Conservation (phyloP, 92 coral and sea anemone genomes). For the Siderastrea siderea region DNA sequence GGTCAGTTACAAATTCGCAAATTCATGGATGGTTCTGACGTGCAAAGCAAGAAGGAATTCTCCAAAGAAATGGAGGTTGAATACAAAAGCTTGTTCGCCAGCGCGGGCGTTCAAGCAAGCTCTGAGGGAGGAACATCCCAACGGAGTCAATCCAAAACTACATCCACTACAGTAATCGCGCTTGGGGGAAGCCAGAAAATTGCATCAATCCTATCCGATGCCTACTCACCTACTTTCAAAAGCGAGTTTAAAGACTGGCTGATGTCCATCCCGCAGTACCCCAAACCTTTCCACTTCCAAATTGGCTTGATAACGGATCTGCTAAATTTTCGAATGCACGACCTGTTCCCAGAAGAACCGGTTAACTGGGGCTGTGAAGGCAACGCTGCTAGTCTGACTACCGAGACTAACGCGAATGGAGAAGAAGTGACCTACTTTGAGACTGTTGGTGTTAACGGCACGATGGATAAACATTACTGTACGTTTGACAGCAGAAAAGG, state of each 20-base stretch:
- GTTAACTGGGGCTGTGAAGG: slow-evolving; percentile 73
- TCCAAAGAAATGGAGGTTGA: slow-evolving; percentile 63
- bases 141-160: slow-evolving; percentile 30
- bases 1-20: slow-evolving; percentile 69
- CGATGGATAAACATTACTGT: slow-evolving; percentile 39
- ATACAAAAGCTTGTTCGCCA: slow-evolving; percentile 59
- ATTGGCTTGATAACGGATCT: slow-evolving; percentile 41
- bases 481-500: slow-evolving; percentile 43
- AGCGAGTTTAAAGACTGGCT: slow-evolving; percentile 65
- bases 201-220: slow-evolving; percentile 60
- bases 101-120: slow-evolving; percentile 67
- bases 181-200: slow-evolving; percentile 63
- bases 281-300: slow-evolving; percentile 66
- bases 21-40: slow-evolving; percentile 38
- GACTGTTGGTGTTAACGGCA: background rate
- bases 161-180: slow-evolving; percentile 51
- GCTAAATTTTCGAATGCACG: slow-evolving; percentile 55
- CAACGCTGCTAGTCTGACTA: slow-evolving; percentile 25
- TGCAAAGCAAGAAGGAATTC: slow-evolving; percentile 45
- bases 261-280: slow-evolving; percentile 52
- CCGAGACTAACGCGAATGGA: slow-evolving; percentile 31
- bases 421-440: slow-evolving; percentile 32
- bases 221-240: slow-evolving; percentile 67
- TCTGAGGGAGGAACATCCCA: slow-evolving; percentile 22
- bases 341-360: slow-evolving; percentile 59